Conservation (phyloP, 2,113 vertebrate genomes). For the Thryonomys swinderianus region DNA sequence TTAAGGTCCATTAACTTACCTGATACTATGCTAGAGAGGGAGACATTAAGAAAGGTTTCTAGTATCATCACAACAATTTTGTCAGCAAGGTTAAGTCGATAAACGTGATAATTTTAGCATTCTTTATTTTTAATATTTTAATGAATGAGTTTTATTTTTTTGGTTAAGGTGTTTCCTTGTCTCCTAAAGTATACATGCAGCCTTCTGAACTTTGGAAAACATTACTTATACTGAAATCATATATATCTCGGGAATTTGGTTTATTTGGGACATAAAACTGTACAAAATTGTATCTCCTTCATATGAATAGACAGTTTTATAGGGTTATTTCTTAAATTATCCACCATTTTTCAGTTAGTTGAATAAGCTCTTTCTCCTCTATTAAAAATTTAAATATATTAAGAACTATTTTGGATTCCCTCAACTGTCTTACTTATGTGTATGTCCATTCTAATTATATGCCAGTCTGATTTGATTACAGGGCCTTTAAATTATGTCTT, state of each 20-base stretch:
- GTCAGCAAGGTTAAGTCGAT: not conserved
- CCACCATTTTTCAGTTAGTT: not conserved
- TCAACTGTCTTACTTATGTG: slow-evolving; percentile 7
- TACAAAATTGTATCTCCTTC: slow-evolving; percentile 40
- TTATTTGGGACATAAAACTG: not conserved
- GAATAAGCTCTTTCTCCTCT: not conserved
- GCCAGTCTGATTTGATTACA: slow-evolving; percentile 15
- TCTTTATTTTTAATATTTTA: not conserved
- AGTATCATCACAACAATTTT: not conserved
- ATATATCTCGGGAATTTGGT: slow-evolving; percentile 8
- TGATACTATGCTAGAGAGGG: not conserved
- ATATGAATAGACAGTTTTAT: not conserved
- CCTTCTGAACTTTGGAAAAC: not conserved
- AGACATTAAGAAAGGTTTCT: not conserved
- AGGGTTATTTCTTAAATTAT: slow-evolving; percentile 23
- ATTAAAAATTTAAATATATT: slow-evolving; percentile 21
- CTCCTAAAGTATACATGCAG: not conserved
- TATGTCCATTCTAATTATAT: not conserved
- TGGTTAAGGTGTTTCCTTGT: not conserved
- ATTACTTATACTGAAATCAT: not conserved
- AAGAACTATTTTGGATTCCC: not conserved
- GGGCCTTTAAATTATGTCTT: slow-evolving; percentile 29
- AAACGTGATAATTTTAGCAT: not conserved
- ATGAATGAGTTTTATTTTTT: not conserved
- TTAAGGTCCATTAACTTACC: not conserved